Evolutionary conservation across 2,113 vertebrate species (phyloP), one percentile per base, ranked within the genome.

Genomic region (Sylvia atricapilla): DNA sequence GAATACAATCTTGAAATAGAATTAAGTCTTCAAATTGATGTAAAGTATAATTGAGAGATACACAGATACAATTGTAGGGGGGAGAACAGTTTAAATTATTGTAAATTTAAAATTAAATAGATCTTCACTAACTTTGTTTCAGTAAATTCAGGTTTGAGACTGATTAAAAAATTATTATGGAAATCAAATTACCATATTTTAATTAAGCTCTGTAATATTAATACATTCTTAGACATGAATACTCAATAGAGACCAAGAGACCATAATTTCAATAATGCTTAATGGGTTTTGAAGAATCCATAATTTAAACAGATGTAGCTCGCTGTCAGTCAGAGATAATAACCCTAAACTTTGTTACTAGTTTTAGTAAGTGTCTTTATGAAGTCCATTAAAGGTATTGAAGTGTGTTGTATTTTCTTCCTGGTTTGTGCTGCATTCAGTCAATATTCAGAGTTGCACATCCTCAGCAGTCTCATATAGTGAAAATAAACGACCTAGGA

Each of bases 11-110:
- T 74, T 74, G 37, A 76, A 43, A 43, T 28, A 64, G 33, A 59
- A 64, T 66, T 53, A 70, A 39, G 13, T 52, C 22, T 81, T 69
- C 46, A 81, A 90, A 81, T 37, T 73, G 41, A 37, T 68, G 18
- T 46, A 19, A 67, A 68, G 10, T 55, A 8, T 59, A 46, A 64
- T 13, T 62, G 28, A 44, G 3, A 41, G 3, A 31, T 13, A 62
- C 0, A 0, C 12, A 55, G 24, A 67, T 70, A 62, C 1, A 37
- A 31, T 15, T 50, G 7, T 15, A 37, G 30, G 33, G 5, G 35
- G 2, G 0, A 1, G 12, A 16, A 20, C 11, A 5, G 1, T 28
- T 52, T 13, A 86, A 55, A 56, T 21, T 37, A 28, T 30, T 56
- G 9, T 37, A 46, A 52, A 77, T 68, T 58, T 53, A 52, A 69